These are phyloP conservation scores for Plutella xylostella DNA, from an alignment of 2,888 invertebrate species.

Conservation along the genomic window DNA sequence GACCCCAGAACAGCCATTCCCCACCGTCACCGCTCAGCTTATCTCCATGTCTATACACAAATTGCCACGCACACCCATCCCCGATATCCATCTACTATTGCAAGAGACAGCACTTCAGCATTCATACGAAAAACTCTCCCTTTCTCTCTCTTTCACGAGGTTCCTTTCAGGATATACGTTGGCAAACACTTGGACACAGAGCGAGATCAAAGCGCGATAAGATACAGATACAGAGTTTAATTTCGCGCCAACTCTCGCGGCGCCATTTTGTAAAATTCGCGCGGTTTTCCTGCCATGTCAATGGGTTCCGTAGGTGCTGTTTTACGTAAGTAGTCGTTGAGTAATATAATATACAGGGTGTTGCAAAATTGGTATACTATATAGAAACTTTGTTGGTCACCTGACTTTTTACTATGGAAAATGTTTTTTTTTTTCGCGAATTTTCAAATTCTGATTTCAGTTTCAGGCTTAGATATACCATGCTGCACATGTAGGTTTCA, in stretches of 20 bases:
- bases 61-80: constrained; percentile 14
- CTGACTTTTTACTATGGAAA: no score
- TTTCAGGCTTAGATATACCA: no score
- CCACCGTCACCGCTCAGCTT: constrained; percentile 1
- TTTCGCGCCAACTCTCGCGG: constrained; percentile 60
- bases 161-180: constrained; percentile 49
- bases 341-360: no score
- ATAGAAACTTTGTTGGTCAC: no score
- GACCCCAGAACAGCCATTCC: background rate
- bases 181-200: constrained; percentile 50
- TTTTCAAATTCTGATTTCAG: no score
- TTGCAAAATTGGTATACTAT: no score
- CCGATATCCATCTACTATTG: constrained; percentile 16
- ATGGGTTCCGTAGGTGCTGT: no score
- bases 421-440: no score
- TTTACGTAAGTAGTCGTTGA: no score
- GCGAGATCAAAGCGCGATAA: constrained; percentile 65
- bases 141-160: constrained; percentile 34
- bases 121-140: constrained; percentile 2
- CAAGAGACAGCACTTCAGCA: constrained; percentile 5
- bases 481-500: no score
- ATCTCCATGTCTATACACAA: constrained; percentile 15
- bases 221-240: constrained; percentile 53
- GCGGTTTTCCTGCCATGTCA: constrained; percentile 15
- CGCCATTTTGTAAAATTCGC: constrained; percentile 57